A percentile compares a stretch with the other conserved stretches of the same genome.
These are phyloP conservation scores for Mimas tiliae DNA, from an alignment of 2,888 invertebrate genomes.

Conservation along the genomic window DNA sequence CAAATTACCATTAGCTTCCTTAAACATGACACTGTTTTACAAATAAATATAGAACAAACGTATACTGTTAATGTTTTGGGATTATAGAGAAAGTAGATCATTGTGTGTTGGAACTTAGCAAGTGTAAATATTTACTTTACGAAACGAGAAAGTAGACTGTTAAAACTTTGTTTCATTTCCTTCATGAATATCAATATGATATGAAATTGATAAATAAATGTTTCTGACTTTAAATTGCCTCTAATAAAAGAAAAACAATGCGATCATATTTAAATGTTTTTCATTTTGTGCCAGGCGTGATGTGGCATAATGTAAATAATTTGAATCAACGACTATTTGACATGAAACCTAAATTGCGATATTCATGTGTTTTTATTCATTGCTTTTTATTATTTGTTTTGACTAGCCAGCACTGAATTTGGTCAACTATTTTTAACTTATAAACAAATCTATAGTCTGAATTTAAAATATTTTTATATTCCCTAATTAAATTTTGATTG, in stretches of 20 bases:
- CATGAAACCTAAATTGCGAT: background rate
- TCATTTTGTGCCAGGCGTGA: background rate
- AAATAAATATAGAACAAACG: constrained; percentile 15
- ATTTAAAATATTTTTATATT: background rate
- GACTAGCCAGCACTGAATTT: too few species aligned
- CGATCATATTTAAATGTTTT: background rate
- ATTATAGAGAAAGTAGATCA: constrained; percentile 17
- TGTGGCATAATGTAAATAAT: background rate
- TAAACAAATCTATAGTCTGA: too few species aligned
- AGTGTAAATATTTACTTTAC: constrained; percentile 5
- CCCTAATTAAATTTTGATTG: background rate
- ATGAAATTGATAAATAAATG: background rate
- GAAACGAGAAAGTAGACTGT: background rate
- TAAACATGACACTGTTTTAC: constrained; percentile 23
- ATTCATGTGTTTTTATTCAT: background rate
- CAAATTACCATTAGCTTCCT: constrained; percentile 18
- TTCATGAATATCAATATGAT: background rate
- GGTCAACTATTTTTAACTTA: too few species aligned
- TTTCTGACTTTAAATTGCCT: background rate
- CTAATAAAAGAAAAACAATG: too few species aligned
- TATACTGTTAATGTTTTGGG: constrained; percentile 13
- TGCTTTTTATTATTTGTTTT: constrained; percentile 1
- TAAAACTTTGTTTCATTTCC: background rate
- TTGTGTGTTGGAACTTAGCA: background rate
- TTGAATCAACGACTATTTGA: background rate